A percentile compares a stretch with the other conserved stretches of the same genome.
Conservation (phyloP, 2,797 vertebrate species). For the Alcedo quadribrachys region DNA sequence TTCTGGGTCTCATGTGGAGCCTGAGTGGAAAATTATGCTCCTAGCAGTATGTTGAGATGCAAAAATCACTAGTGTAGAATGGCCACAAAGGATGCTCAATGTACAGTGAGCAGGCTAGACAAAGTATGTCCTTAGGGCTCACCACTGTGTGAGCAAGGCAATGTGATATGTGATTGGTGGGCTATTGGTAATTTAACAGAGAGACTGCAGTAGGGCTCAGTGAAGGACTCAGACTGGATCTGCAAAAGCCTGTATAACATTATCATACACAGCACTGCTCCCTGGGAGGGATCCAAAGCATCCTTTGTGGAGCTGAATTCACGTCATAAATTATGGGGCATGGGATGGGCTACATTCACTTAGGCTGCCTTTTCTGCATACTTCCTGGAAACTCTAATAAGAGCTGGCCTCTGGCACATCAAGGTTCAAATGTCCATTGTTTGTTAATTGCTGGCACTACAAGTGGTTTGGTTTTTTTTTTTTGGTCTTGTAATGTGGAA, state of each 20-base stretch:
- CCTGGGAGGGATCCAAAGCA: constrained; percentile 31
- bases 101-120: constrained; percentile 11
- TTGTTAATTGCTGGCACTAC: constrained; percentile 54
- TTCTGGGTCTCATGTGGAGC: constrained; percentile 59
- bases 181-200: constrained; percentile 50
- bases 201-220: constrained; percentile 19
- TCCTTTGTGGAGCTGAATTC: constrained; percentile 14
- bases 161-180: constrained; percentile 47
- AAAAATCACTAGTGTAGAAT: constrained; percentile 63
- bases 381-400: constrained; percentile 50
- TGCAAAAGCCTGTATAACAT: not conserved
- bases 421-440: not conserved
- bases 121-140: constrained; percentile 56
- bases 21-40: constrained; percentile 63
- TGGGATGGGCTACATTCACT: not conserved
- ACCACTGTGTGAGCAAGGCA: not conserved
- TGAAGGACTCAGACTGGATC: not conserved
- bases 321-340: constrained; percentile 21
- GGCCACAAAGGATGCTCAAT: constrained; percentile 29
- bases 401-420: constrained; percentile 22
- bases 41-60: constrained; percentile 60
- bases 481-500: constrained; percentile 49
- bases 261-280: constrained; percentile 15
- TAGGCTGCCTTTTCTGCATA: constrained; percentile 15
- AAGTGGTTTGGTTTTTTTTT: not conserved